A percentile compares a stretch with the other conserved stretches of the same genome.
phyloP scores from a whole-genome alignment of 2,797 vertebrate genomes.

The Gymnoscopelus microlampas region DNA sequence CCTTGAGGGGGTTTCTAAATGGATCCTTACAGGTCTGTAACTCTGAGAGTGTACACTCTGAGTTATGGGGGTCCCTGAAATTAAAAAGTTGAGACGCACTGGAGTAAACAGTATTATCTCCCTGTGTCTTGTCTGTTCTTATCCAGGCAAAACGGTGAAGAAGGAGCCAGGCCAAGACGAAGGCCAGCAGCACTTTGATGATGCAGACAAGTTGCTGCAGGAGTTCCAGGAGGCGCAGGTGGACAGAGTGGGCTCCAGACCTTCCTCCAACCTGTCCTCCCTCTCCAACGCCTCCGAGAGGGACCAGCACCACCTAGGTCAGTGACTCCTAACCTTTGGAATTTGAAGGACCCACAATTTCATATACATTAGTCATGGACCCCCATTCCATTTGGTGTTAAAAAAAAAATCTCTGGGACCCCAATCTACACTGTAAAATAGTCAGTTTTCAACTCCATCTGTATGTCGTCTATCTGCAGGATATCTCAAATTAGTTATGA shows the following conservation, averaged over 20 bases:
- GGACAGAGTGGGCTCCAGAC: constrained; percentile 92
- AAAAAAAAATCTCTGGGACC: too few relatives aligned
- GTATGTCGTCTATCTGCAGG: too few relatives aligned
- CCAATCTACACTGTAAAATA: background rate
- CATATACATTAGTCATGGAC: background rate
- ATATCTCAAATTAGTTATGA: too few relatives aligned
- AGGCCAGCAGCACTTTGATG: constrained; percentile 89
- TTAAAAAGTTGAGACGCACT: background rate
- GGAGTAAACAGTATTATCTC: background rate
- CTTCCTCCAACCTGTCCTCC: constrained; percentile 95
- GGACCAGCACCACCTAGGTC: constrained; percentile 94
- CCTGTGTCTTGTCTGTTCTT: background rate
- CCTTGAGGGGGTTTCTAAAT: too few relatives aligned
- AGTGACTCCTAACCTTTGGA: background rate
- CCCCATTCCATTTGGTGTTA: too few relatives aligned
- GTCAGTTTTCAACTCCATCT: too few relatives aligned
- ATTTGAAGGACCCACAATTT: background rate
- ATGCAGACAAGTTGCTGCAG: constrained; percentile 92
- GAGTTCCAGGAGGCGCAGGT: constrained; percentile 95
- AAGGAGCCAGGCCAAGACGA: constrained; percentile 95
- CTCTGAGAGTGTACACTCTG: too few relatives aligned
- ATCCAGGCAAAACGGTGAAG: constrained; percentile 89
- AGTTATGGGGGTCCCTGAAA: too few relatives aligned
- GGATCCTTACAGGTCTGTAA: too few relatives aligned
- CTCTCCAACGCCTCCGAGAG: constrained; percentile 95